Evolutionary conservation across 2,797 vertebrate species (phyloP).

Genomic region (Propithecus deckenii): DNA sequence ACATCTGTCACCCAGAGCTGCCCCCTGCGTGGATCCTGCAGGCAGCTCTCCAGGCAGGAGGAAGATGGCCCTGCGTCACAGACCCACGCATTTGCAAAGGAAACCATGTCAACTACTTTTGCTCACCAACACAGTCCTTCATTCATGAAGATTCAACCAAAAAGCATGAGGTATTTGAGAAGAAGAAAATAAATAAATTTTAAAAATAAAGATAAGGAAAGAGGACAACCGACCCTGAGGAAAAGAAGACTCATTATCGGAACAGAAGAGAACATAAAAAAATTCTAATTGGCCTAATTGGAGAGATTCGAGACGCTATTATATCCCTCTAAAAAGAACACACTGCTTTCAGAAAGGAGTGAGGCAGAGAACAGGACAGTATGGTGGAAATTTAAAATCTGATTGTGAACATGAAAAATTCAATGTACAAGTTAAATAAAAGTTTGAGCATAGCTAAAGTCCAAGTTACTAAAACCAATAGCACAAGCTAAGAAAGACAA

Average conservation of each 20-base stretch:
- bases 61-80: background rate
- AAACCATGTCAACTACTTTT: conserved; percentile 1
- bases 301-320: background rate
- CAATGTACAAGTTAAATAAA: background rate
- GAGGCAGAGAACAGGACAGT: background rate
- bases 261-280: background rate
- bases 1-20: too few species aligned
- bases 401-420: background rate
- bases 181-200: background rate
- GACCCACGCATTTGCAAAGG: background rate
- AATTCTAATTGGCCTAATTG: too few species aligned
- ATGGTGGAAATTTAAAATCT: background rate
- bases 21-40: background rate
- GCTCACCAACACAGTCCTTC: background rate
- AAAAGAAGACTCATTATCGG: background rate
- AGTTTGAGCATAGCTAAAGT: background rate
- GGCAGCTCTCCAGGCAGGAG: background rate
- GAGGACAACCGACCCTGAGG: background rate
- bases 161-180: background rate
- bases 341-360: background rate
- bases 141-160: background rate
- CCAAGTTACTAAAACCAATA: too few species aligned
- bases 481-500: background rate
- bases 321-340: background rate
- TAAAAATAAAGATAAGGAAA: background rate